Evolutionary conservation across 2,888 invertebrate genomes (phyloP), one percentile per base, ranked within the genome.

Genomic region (Belgica antarctica): DNA sequence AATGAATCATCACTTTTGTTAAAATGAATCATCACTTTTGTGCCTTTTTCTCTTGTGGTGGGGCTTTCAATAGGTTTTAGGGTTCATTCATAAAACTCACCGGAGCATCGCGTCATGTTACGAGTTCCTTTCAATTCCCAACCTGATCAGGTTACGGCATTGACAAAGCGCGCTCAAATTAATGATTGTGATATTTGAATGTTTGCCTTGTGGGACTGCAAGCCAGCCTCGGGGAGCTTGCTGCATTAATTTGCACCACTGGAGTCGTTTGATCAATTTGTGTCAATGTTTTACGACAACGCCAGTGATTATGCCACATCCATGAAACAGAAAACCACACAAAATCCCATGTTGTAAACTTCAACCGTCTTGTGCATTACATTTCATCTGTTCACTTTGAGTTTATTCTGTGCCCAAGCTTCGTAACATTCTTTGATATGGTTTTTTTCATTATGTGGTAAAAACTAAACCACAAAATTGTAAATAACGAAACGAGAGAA

Each of bases 1-100:
- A 46, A 66, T 66, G 66, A 66, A 27, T 66, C 66, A 66, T 66
- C 66, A 66, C 17, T 27, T 41, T n/a, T n/a, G n/a, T n/a, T 66
- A 66, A 66, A 46, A 66, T 66, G 66, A 66, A 27, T 66, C 66
- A 66, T 66, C 66, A 66, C 17, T 27, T 63, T 63, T 25, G 41
- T 62, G 28, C 28, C 28, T 61, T 27, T n/a, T 61, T 62, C 34
- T 62, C 28, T n/a, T 34, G 62, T 25, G 63, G 63, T 41, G 5
- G 1, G 57, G 24, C 24, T 57, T 57, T 57, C 57, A 57, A 24
- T 57, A 57, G 57, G 57, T 57, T 57, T 57, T 57, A 57, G 57
- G 46, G 57, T 57, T 57, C 19, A n/a, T 57, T 17, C 57, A 7
- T 57, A 7, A 12, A 5, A 17, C 24, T 19, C 4, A 46, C 8